Conservation (phyloP, 2,797 vertebrate genomes). For the Falco naumanni region DNA sequence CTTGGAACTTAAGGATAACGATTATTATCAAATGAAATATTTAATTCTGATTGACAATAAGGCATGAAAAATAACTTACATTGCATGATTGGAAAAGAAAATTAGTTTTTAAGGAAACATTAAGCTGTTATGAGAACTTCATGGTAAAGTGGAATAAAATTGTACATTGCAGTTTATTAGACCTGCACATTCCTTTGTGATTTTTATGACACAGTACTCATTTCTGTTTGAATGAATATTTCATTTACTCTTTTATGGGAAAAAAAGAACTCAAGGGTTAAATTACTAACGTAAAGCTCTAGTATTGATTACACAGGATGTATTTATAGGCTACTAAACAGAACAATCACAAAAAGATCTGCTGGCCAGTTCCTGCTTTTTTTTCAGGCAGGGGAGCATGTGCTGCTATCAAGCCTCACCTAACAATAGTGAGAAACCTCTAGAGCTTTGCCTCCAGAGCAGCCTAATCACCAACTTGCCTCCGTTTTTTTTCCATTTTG, state of each 20-base stretch:
- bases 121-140: background rate
- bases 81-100: background rate
- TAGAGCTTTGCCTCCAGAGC: background rate
- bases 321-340: background rate
- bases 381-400: background rate
- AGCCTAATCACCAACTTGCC: background rate
- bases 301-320: background rate
- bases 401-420: background rate
- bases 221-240: background rate
- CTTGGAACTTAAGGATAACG: background rate
- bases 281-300: background rate
- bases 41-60: conserved; percentile 39
- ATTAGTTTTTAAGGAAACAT: background rate
- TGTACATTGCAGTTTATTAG: background rate
- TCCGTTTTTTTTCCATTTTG: background rate
- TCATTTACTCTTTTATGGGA: background rate
- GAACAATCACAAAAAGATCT: background rate
- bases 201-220: background rate
- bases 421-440: background rate
- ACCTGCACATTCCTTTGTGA: background rate
- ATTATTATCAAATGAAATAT: background rate
- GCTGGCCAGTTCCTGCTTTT: background rate
- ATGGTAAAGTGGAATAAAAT: background rate
- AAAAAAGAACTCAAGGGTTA: background rate
- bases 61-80: conserved; percentile 42